Evolutionary conservation across 1,140 invertebrate species (phyloP).

Genomic region (Rhopalosiphum padi): DNA sequence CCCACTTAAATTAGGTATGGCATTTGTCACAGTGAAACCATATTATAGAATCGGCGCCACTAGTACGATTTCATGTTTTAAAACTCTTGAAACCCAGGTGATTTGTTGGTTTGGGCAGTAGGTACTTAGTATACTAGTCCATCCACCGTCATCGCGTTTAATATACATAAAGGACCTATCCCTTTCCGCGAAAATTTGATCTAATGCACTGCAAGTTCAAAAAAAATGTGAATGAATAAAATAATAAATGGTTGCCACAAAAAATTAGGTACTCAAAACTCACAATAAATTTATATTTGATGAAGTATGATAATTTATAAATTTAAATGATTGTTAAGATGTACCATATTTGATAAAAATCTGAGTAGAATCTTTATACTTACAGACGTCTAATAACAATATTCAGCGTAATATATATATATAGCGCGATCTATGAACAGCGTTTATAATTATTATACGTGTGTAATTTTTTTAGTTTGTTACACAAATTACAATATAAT

Average conservation of each 20-base stretch:
- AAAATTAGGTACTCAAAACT: neutral
- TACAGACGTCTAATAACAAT: neutral
- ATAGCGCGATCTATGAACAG: neutral
- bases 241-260: neutral
- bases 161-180: neutral
- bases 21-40: no score
- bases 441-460: neutral
- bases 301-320: neutral
- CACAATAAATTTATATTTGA: neutral
- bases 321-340: neutral
- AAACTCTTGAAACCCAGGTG: neutral
- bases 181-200: neutral
- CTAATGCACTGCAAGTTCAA: neutral
- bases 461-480: neutral
- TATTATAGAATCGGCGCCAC: no score
- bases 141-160: neutral
- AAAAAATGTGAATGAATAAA: neutral
- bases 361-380: neutral
- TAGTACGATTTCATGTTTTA: neutral
- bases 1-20: no score
- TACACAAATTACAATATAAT: neutral
- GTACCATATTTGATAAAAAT: neutral
- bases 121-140: neutral
- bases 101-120: neutral
- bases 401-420: neutral